Evolutionary conservation across 2,113 vertebrate genomes (phyloP).

Genomic region (Sporophila hypoxantha): DNA sequence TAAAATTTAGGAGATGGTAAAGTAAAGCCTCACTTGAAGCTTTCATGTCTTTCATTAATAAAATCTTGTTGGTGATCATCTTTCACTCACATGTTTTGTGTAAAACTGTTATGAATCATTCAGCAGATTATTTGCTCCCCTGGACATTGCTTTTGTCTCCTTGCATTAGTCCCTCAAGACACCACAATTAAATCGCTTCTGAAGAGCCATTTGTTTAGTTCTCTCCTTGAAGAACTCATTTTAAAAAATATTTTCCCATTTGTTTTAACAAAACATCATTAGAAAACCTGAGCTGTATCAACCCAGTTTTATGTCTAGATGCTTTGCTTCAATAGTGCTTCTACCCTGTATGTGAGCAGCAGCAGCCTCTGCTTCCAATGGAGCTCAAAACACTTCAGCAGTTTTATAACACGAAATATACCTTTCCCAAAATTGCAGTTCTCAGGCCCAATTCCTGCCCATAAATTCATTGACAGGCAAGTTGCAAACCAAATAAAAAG

Average conservation of each 20-base stretch:
- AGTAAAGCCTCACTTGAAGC: not conserved
- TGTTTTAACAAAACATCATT: not conserved
- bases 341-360: not conserved
- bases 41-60: not conserved
- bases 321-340: not conserved
- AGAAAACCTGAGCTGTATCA: not conserved
- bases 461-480: not conserved
- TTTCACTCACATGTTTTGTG: not conserved
- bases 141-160: constrained; percentile 12
- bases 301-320: not conserved
- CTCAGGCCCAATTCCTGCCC: not conserved
- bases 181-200: not conserved
- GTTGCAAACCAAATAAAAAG: not conserved
- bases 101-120: not conserved
- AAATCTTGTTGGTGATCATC: not conserved
- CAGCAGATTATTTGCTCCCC: not conserved
- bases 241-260: not conserved
- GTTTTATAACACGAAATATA: not conserved
- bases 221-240: not conserved
- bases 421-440: not conserved
- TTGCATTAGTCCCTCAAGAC: not conserved
- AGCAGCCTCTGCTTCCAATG: not conserved
- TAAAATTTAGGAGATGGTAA: not conserved
- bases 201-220: constrained; percentile 2
- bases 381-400: not conserved